phyloP scores from a whole-genome alignment of 2,113 vertebrate species.

The Rhinolophus sinicus region DNA sequence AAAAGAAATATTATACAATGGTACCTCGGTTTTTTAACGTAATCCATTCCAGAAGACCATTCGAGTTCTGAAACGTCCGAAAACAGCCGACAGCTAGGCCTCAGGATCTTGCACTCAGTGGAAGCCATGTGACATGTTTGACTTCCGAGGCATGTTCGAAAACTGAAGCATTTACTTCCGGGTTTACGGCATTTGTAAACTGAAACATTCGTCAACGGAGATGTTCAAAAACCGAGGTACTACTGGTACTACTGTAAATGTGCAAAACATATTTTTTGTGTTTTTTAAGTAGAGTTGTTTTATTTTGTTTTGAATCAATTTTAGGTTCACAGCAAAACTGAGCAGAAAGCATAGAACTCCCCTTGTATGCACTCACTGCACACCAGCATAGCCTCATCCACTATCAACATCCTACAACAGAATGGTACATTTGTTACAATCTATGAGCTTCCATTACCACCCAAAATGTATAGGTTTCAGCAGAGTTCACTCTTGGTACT shows the following conservation, averaged over 20 bases:
- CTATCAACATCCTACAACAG: neutral
- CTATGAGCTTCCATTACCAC: neutral
- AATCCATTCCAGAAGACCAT: too few species aligned
- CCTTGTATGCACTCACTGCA: neutral
- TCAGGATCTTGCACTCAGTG: too few species aligned
- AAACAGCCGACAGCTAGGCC: too few species aligned
- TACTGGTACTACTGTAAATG: neutral
- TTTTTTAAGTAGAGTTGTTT: neutral
- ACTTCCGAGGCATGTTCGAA: too few species aligned
- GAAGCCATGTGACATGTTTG: too few species aligned
- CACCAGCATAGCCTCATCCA: neutral
- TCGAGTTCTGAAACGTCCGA: too few species aligned
- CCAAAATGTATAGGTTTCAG: neutral
- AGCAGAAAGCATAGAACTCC: neutral
- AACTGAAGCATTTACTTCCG: too few species aligned
- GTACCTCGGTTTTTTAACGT: too few species aligned
- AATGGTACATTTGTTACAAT: neutral
- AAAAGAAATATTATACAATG: neutral
- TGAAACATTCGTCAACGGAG: too few species aligned
- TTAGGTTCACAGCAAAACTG: neutral
- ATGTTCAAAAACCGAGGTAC: too few species aligned
- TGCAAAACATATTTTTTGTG: neutral
- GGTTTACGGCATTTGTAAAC: too few species aligned
- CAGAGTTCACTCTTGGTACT: neutral
- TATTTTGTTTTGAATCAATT: conserved; percentile 17